Evolutionary conservation across 2,113 vertebrate species (phyloP).

Genomic region (Prinia subflava): DNA sequence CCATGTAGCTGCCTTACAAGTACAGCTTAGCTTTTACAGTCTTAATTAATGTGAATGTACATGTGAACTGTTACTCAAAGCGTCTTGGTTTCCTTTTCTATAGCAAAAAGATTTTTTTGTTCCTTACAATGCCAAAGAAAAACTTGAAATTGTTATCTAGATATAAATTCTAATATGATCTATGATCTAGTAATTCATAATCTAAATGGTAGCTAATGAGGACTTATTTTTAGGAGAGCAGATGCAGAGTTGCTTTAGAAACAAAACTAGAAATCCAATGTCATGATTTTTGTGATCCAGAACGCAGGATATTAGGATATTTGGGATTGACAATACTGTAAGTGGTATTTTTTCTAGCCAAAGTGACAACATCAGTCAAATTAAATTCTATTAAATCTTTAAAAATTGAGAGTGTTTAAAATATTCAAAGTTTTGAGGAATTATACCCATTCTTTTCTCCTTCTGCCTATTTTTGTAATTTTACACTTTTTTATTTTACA

Average conservation of each 20-base stretch:
- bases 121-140: neutral
- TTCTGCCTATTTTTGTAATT: neutral
- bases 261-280: neutral
- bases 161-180: neutral
- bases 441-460: neutral
- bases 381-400: neutral
- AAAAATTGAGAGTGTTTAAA: neutral
- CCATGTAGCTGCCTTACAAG: neutral
- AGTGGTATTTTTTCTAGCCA: neutral
- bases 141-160: neutral
- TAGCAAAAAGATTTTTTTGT: neutral
- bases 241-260: constrained; percentile 17
- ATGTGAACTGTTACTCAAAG: neutral
- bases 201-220: constrained; percentile 43
- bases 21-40: neutral
- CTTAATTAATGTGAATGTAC: neutral
- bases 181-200: constrained; percentile 31
- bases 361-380: neutral
- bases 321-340: neutral
- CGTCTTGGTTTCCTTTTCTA: neutral
- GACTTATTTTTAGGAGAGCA: constrained; percentile 51
- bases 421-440: neutral
- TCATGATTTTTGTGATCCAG: constrained; percentile 31
- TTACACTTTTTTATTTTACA: neutral
- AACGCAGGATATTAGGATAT: neutral